These are phyloP conservation scores for Picathartes gymnocephalus DNA, from an alignment of 2,113 vertebrate genomes.

Conservation along the genomic window DNA sequence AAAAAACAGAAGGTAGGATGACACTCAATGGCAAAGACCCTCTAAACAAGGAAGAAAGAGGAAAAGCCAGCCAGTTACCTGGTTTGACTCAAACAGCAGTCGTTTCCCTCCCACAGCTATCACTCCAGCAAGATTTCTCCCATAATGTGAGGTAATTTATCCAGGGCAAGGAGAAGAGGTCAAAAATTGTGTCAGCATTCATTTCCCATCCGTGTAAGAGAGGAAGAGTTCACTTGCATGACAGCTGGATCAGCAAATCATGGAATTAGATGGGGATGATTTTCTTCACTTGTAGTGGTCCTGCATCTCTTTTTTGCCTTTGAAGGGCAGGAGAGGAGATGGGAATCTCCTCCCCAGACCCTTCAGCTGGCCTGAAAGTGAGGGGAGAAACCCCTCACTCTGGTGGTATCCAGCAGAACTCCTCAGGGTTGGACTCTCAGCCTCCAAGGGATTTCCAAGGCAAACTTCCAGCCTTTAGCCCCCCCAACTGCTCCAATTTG, in stretches of 20 bases:
- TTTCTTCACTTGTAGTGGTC: not conserved
- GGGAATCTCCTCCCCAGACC: not conserved
- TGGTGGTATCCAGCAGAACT: not conserved
- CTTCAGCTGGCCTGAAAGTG: not conserved
- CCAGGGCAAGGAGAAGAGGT: not conserved
- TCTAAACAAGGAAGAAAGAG: not conserved
- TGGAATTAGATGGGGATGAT: not conserved
- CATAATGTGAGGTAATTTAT: not conserved
- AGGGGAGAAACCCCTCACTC: rapidly evolving
- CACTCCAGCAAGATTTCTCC: not conserved
- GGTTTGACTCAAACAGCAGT: not conserved
- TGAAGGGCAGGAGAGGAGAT: not conserved
- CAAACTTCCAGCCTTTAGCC: not conserved
- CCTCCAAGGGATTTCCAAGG: not conserved
- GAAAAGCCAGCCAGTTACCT: not conserved
- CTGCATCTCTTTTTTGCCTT: not conserved
- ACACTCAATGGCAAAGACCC: not conserved
- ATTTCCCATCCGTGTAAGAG: rapidly evolving
- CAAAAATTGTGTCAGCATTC: rapidly evolving
- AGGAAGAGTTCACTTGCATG: not conserved
- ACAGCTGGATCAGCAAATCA: not conserved
- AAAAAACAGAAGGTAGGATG: not conserved
- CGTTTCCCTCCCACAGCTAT: not conserved
- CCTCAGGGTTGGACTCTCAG: not conserved
- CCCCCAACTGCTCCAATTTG: rapidly evolving